Conservation (phyloP, 2,797 vertebrate genomes). For the Rhincodon typus region DNA sequence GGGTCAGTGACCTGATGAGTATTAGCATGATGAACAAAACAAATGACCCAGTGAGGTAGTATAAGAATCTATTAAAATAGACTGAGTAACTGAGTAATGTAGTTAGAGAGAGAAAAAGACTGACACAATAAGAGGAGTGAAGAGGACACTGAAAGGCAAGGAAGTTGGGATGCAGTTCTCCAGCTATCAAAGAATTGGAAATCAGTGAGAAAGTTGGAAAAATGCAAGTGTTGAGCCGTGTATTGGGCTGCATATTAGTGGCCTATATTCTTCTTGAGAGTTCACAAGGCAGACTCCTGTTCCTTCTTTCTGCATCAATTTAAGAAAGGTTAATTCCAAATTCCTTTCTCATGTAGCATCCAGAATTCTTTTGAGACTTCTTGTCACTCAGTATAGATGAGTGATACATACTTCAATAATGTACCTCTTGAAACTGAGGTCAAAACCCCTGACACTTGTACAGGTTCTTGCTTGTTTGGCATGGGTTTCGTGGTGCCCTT, state of each 20-base stretch:
- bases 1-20: not conserved
- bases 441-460: not conserved
- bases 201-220: too few species aligned
- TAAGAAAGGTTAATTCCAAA: not conserved
- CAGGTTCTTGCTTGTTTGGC: not conserved
- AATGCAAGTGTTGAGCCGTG: too few species aligned
- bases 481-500: not conserved
- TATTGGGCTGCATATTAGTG: too few species aligned
- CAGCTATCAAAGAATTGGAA: too few species aligned
- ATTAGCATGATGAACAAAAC: not conserved
- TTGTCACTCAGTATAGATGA: not conserved
- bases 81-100: not conserved
- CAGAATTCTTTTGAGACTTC: not conserved
- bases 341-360: too few species aligned
- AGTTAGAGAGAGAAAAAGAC: not conserved
- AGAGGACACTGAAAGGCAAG: not conserved
- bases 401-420: not conserved
- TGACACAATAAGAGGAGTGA: not conserved
- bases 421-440: too few species aligned
- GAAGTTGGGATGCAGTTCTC: too few species aligned
- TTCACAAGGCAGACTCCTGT: not conserved
- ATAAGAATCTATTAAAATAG: not conserved
- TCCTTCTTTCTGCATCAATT: not conserved
- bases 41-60: not conserved
- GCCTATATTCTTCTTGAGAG: not conserved